A percentile compares a stretch with the other conserved stretches of the same genome.
Conservation (phyloP, 2,888 invertebrate species). For the Polydrusus cervinus region DNA sequence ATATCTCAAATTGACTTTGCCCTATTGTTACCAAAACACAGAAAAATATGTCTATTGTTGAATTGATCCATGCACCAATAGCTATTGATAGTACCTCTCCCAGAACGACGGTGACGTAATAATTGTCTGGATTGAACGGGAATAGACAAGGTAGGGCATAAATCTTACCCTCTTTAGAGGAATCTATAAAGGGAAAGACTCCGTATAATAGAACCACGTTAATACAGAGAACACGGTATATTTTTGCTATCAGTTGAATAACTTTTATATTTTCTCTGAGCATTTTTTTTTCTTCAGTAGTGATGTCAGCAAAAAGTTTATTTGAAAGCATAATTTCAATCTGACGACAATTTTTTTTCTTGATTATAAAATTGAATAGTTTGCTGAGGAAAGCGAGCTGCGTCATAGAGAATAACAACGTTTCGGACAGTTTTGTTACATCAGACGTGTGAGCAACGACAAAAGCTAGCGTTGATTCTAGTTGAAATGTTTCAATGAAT, state of each 20-base stretch:
- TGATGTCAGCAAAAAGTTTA: slow-evolving; percentile 36
- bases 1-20: slow-evolving; percentile 45
- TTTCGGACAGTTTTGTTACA: slow-evolving; percentile 49
- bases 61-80: slow-evolving; percentile 49
- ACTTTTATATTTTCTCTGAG: slow-evolving; percentile 26
- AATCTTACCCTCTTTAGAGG: slow-evolving; percentile 27
- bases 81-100: slow-evolving; percentile 45
- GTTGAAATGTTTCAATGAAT: slow-evolving; percentile 33
- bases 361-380: slow-evolving; percentile 48
- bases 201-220: slow-evolving; percentile 39
- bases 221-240: slow-evolving; percentile 46
- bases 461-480: slow-evolving; percentile 28
- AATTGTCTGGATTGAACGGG: slow-evolving; percentile 52
- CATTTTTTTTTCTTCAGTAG: slow-evolving; percentile 35
- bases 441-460: slow-evolving; percentile 33
- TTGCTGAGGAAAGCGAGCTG: slow-evolving; percentile 53
- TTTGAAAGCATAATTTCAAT: slow-evolving; percentile 46
- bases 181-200: slow-evolving; percentile 51
- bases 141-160: slow-evolving; percentile 53
- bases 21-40: slow-evolving; percentile 42
- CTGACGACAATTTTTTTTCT: slow-evolving; percentile 30
- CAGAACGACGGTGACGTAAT: slow-evolving; percentile 48
- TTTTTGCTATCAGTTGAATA: slow-evolving; percentile 29
- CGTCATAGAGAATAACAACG: slow-evolving; percentile 45
- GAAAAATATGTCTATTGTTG: slow-evolving; percentile 51